These are phyloP conservation scores for Lycocerus yunnanus DNA, from an alignment of 2,888 invertebrate genomes.

Conservation along the genomic window DNA sequence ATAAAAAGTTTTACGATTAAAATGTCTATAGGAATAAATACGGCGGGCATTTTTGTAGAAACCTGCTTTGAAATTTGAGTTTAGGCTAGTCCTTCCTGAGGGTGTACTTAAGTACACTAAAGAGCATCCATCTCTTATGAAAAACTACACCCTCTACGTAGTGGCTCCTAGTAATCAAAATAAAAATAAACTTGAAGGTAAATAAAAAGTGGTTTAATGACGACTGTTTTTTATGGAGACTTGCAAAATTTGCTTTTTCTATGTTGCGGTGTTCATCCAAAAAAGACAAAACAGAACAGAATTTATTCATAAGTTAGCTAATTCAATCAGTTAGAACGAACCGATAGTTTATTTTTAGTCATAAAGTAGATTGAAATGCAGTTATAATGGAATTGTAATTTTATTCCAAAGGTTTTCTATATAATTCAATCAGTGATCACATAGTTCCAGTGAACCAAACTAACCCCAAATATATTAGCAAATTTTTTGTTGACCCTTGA, in stretches of 20 bases:
- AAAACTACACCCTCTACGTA: not conserved
- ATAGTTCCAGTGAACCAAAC: no score
- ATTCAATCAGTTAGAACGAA: no score
- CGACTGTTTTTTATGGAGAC: not conserved
- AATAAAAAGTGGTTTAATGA: not conserved
- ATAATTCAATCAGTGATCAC: no score
- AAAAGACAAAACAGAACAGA: not conserved
- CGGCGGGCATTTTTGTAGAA: not conserved
- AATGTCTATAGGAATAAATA: not conserved
- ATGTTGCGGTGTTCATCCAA: not conserved
- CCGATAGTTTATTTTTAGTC: no score
- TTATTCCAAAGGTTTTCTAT: no score
- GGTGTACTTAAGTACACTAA: conserved; percentile 2
- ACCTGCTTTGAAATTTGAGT: conserved; percentile 1
- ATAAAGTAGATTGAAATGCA: no score
- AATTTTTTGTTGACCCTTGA: no score
- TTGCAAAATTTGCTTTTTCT: not conserved
- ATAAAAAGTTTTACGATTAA: not conserved
- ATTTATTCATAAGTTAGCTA: not conserved
- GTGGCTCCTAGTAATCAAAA: not conserved
- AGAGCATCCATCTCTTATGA: not conserved
- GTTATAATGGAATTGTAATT: no score
- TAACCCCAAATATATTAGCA: no score
- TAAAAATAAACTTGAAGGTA: not conserved
- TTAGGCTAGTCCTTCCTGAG: not conserved